Evolutionary conservation across 64 coral and sea anemone species (phyloP).

Genomic region (Cladopsammia gracilis): DNA sequence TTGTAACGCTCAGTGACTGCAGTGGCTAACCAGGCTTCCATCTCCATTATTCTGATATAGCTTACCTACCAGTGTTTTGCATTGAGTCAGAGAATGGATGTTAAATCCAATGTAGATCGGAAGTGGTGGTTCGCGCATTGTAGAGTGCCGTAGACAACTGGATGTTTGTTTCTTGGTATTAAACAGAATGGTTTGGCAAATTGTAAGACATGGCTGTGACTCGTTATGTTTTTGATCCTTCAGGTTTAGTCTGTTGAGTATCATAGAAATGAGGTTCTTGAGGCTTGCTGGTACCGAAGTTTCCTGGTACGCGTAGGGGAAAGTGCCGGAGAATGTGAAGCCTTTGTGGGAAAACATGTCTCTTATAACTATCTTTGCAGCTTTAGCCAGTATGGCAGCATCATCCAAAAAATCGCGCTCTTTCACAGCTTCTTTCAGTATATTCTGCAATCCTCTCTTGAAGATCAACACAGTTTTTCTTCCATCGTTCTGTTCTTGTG

Average conservation of each 20-base stretch:
- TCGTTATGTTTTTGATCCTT: slow-evolving; percentile 27
- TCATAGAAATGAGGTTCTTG: slow-evolving; percentile 43
- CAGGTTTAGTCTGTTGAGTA: slow-evolving; percentile 28
- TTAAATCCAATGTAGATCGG: slow-evolving; percentile 7
- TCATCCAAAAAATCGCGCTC: neutral
- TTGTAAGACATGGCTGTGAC: slow-evolving; percentile 42
- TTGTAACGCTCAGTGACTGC: too few relatives aligned
- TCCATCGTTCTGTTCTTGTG: slow-evolving; percentile 25
- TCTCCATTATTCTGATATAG: too few relatives aligned
- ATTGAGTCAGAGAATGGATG: slow-evolving; percentile 5
- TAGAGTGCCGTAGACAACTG: neutral
- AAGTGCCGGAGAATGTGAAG: slow-evolving; percentile 3
- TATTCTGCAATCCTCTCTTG: neutral
- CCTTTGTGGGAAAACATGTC: slow-evolving; percentile 30
- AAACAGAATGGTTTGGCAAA: slow-evolving; percentile 29
- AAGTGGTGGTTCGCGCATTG: neutral
- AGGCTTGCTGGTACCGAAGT: slow-evolving; percentile 52
- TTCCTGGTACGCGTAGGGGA: neutral
- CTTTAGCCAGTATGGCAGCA: neutral
- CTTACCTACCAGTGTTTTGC: too few relatives aligned
- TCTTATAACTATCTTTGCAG: slow-evolving; percentile 15
- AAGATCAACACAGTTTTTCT: neutral
- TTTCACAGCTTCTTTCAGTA: neutral
- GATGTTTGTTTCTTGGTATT: slow-evolving; percentile 34
- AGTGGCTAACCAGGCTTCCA: too few relatives aligned